A percentile compares a stretch with the other conserved stretches of the same genome.
phyloP scores from a whole-genome alignment of 2,113 vertebrate genomes.

The Nibea albiflora region DNA sequence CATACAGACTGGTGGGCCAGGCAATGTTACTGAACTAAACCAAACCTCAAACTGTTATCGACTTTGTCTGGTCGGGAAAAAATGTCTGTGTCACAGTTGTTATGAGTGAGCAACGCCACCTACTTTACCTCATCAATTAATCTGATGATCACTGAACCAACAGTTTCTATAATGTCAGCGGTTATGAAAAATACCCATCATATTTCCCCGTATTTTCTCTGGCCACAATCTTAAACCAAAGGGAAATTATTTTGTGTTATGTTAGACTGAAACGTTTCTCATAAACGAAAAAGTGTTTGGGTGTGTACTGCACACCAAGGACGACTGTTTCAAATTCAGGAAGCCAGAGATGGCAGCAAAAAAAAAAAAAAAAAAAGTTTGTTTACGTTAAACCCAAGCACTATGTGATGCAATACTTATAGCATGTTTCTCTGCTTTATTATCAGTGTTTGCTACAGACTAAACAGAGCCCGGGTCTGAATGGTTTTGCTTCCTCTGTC shows the following conservation, averaged over 20 bases:
- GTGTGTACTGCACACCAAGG: conserved; percentile 12
- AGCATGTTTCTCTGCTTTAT: background rate
- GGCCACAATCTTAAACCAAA: background rate
- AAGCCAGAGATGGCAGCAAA: accelerated
- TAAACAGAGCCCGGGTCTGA: background rate
- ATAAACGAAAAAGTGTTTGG: background rate
- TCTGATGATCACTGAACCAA: background rate
- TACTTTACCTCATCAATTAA: background rate
- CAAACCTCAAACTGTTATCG: conserved; percentile 41
- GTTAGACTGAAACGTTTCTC: background rate
- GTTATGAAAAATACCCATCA: background rate
- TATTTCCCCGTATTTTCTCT: background rate
- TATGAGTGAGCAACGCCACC: background rate
- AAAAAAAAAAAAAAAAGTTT: background rate
- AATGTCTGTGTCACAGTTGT: background rate
- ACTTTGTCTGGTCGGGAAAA: conserved; percentile 3
- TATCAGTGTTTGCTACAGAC: conserved; percentile 15
- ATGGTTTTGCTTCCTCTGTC: conserved; percentile 73
- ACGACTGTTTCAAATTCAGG: conserved; percentile 1
- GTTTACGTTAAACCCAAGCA: background rate
- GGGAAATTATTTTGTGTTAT: background rate
- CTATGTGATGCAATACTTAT: background rate
- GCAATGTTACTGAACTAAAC: conserved; percentile 13
- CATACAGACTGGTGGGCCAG: background rate
- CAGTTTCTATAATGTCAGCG: background rate